These are phyloP conservation scores for Perccottus glenii DNA, from an alignment of 2,113 vertebrate species.

Conservation along the genomic window DNA sequence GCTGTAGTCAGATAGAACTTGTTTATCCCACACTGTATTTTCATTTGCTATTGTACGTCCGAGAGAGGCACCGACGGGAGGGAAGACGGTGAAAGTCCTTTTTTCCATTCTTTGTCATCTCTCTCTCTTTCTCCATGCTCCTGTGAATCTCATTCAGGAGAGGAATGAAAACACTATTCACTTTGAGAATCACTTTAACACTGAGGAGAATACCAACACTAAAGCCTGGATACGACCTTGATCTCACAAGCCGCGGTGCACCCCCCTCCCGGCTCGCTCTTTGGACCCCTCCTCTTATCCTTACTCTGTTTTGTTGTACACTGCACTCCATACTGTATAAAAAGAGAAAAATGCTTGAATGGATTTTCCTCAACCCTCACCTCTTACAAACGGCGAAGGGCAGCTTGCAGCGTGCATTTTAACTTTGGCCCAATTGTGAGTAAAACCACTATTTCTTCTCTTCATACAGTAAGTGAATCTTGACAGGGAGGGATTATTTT, in stretches of 20 bases:
- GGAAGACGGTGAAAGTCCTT: slow-evolving; percentile 34
- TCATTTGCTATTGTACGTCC: slow-evolving; percentile 60
- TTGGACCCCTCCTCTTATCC: slow-evolving; percentile 38
- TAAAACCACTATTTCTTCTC: slow-evolving; percentile 2
- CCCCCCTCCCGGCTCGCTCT: slow-evolving; percentile 23
- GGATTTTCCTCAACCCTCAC: slow-evolving; percentile 29
- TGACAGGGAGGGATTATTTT: slow-evolving; percentile 7
- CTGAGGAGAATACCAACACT: slow-evolving; percentile 77
- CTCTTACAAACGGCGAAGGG: slow-evolving; percentile 14
- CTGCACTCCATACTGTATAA: slow-evolving; percentile 26
- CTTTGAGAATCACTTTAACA: slow-evolving; percentile 76
- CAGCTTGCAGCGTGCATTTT: background rate
- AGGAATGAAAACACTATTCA: slow-evolving; percentile 83
- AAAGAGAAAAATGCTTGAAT: slow-evolving; percentile 38
- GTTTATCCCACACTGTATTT: slow-evolving; percentile 71
- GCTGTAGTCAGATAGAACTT: slow-evolving; percentile 66
- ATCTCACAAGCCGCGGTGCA: slow-evolving; percentile 56
- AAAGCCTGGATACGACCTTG: slow-evolving; percentile 79
- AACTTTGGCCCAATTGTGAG: slow-evolving; percentile 11
- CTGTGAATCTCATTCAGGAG: slow-evolving; percentile 81
- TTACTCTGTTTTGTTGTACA: slow-evolving; percentile 9
- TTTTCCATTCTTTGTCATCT: slow-evolving; percentile 51
- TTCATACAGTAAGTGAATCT: slow-evolving; percentile 29
- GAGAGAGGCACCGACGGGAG: slow-evolving; percentile 21
- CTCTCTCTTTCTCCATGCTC: slow-evolving; percentile 68